Percentiles rank a stretch among this genome's conserved stretches.
Evolutionary conservation across 2,888 invertebrate species (phyloP).

Genomic region (Acanthosepion lycidas): DNA sequence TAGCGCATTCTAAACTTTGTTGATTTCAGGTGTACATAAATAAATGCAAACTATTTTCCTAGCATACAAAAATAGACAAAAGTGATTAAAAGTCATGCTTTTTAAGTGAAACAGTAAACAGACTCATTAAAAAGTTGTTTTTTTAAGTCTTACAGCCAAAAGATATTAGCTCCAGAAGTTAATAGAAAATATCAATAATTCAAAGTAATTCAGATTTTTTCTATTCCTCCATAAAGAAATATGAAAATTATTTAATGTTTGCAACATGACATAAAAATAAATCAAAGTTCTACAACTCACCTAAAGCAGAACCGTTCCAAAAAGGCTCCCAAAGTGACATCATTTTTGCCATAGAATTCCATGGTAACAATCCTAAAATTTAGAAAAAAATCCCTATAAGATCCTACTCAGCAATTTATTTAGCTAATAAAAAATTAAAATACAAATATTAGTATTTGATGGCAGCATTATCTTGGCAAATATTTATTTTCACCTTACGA

Average conservation of each 20-base stretch:
- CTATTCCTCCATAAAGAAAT: neutral
- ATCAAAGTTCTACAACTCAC: constrained; percentile 55
- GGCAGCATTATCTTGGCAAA: too few relatives aligned
- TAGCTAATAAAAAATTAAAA: too few relatives aligned
- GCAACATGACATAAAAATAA: neutral
- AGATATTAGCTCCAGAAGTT: neutral
- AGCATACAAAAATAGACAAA: neutral
- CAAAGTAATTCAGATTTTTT: neutral
- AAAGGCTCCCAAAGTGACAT: constrained; percentile 95
- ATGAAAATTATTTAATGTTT: neutral
- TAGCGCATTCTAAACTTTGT: neutral
- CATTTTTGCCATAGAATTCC: constrained; percentile 95
- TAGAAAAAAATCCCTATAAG: neutral
- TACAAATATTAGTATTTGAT: too few relatives aligned
- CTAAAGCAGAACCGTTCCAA: constrained; percentile 91
- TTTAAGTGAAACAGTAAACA: neutral
- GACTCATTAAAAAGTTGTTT: neutral
- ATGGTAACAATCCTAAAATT: constrained; percentile 86
- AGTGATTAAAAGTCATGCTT: neutral
- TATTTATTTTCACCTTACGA: too few relatives aligned
- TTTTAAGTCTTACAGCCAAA: neutral
- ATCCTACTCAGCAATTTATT: neutral
- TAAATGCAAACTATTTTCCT: neutral
- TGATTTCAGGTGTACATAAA: neutral
- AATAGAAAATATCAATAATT: neutral